phyloP scores from a whole-genome alignment of 2,797 vertebrate species.

The Pipistrellus pipistrellus region DNA sequence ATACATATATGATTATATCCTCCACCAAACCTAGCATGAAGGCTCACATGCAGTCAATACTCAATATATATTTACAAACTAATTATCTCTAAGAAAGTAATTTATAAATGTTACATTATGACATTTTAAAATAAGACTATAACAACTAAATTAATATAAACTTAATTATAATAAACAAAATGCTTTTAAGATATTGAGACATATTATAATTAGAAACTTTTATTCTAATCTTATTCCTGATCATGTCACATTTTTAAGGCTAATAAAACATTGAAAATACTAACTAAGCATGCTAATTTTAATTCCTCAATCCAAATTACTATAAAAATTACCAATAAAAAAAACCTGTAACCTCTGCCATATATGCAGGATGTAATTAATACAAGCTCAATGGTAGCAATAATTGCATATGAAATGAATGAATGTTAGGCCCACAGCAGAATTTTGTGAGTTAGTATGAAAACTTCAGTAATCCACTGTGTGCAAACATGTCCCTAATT shows the following conservation, averaged over 20 bases:
- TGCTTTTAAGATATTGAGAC: slow-evolving; percentile 24
- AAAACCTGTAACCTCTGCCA: background rate
- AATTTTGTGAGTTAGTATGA: background rate
- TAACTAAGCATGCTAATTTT: slow-evolving; percentile 28
- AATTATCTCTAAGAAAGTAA: slow-evolving; percentile 16
- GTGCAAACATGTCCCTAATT: slow-evolving; percentile 37
- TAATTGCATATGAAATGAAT: background rate
- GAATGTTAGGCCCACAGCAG: background rate
- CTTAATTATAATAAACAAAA: slow-evolving; percentile 47
- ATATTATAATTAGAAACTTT: slow-evolving; percentile 55
- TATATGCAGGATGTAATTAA: background rate
- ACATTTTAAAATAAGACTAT: background rate
- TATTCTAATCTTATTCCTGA: slow-evolving; percentile 40
- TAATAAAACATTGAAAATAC: slow-evolving; percentile 47
- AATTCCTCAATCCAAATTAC: slow-evolving; percentile 36
- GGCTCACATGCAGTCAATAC: background rate
- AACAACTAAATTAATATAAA: background rate
- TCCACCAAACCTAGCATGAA: background rate
- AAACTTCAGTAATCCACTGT: slow-evolving; percentile 37
- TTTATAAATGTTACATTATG: slow-evolving; percentile 11
- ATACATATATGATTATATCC: background rate
- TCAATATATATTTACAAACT: background rate
- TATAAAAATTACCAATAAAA: slow-evolving; percentile 46
- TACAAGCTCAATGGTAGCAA: background rate
- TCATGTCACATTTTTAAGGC: background rate